Percentiles rank a stretch among this genome's conserved stretches.
Conservation (phyloP, 1,140 invertebrate species). For the Rhizoglyphus robini region DNA sequence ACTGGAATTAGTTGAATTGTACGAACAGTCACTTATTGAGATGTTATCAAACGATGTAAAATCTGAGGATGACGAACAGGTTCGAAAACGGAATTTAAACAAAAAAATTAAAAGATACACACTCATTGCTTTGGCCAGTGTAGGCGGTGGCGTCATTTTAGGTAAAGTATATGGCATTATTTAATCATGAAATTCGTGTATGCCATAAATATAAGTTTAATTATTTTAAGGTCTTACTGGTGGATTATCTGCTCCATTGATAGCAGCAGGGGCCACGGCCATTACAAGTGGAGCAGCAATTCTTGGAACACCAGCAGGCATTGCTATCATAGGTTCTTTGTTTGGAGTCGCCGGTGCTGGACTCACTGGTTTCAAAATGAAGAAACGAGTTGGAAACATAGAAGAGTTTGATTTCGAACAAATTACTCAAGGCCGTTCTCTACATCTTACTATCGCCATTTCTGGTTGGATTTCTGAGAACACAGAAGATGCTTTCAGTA, state of each 20-base stretch:
- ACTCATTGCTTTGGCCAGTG: slow-evolving; percentile 47
- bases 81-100: slow-evolving; percentile 36
- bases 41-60: slow-evolving; percentile 31
- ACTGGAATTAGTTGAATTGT: slow-evolving; percentile 38
- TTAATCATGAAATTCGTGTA: neutral
- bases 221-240: slow-evolving; percentile 40
- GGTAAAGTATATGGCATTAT: slow-evolving; percentile 30
- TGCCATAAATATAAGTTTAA: neutral
- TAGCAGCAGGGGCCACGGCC: slow-evolving; percentile 48
- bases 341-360: slow-evolving; percentile 55
- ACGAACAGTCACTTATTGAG: slow-evolving; percentile 37
- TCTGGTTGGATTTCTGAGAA: slow-evolving; percentile 47
- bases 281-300: slow-evolving; percentile 44
- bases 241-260: slow-evolving; percentile 31
- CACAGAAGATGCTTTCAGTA: slow-evolving; percentile 26
- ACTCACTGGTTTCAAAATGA: slow-evolving; percentile 53
- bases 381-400: slow-evolving; percentile 52
- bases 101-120: slow-evolving; percentile 48
- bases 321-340: slow-evolving; percentile 49
- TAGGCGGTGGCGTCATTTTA: slow-evolving; percentile 49
- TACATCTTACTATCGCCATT: slow-evolving; percentile 51
- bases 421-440: slow-evolving; percentile 37
- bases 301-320: slow-evolving; percentile 44
- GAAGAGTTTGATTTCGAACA: slow-evolving; percentile 53
- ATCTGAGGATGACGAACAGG: slow-evolving; percentile 33